phyloP scores from a whole-genome alignment of 2,797 vertebrate species.

The Cirrhinus mrigala region DNA sequence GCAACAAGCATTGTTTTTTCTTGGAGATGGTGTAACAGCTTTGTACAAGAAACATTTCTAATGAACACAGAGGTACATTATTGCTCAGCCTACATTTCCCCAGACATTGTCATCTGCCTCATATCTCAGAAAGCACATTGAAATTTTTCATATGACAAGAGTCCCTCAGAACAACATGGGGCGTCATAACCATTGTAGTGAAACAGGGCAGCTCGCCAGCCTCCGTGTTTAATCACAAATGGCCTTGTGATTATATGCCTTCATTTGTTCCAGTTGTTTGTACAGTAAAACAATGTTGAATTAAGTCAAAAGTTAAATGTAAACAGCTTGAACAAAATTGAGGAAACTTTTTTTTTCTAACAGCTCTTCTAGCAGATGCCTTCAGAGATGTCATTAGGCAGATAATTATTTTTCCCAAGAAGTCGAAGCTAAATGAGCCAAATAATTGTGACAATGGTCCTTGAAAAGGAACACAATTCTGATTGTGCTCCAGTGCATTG shows the following conservation, averaged over 20 bases:
- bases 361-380: background rate
- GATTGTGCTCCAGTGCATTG: background rate
- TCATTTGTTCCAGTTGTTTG: conserved; percentile 31
- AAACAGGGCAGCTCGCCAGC: conserved; percentile 35
- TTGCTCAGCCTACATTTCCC: conserved; percentile 20
- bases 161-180: background rate
- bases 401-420: background rate
- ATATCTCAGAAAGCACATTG: conserved; percentile 47
- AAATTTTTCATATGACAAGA: conserved; percentile 26
- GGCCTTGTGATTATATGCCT: conserved; percentile 28
- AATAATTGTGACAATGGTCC: background rate
- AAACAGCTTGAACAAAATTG: conserved; percentile 5
- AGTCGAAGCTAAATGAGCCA: conserved; percentile 15
- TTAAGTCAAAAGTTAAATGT: conserved; percentile 20
- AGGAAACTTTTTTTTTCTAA: background rate
- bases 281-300: conserved; percentile 25
- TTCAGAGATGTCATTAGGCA: conserved; percentile 17
- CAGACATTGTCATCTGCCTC: conserved; percentile 3
- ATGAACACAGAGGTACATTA: conserved; percentile 1
- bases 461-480: background rate
- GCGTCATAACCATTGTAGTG: conserved; percentile 27
- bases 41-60: background rate
- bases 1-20: background rate
- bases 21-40: background rate
- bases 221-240: conserved; percentile 6